These are phyloP conservation scores for Otus scops DNA, from an alignment of 2,797 vertebrate species.

Conservation along the genomic window DNA sequence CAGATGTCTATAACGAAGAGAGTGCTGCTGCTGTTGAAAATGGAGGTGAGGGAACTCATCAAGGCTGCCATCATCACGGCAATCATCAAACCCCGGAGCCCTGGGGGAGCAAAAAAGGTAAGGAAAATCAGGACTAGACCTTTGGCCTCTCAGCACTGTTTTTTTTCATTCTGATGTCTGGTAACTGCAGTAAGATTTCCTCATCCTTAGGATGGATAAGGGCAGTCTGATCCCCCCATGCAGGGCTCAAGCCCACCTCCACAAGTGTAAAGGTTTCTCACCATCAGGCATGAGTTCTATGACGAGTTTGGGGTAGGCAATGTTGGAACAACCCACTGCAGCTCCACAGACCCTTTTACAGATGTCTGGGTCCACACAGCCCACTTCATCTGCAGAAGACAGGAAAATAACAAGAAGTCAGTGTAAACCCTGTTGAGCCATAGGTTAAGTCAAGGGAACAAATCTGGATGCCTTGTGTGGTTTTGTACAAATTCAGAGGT, in stretches of 20 bases:
- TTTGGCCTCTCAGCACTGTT: not conserved
- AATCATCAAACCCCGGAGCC: conserved; percentile 93
- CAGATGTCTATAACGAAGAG: conserved; percentile 93
- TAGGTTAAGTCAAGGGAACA: not conserved
- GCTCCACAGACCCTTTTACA: conserved; percentile 85
- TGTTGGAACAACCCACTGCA: conserved; percentile 91
- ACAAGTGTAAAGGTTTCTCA: conserved; percentile 52
- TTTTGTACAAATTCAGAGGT: not conserved
- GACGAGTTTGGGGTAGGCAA: conserved; percentile 92
- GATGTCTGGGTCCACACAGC: conserved; percentile 86
- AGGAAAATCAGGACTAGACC: not conserved
- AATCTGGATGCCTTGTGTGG: not conserved
- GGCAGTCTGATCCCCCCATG: fast-evolving
- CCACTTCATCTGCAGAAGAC: conserved; percentile 85
- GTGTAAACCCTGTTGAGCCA: not conserved
- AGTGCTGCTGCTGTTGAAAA: conserved; percentile 96
- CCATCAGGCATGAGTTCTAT: conserved; percentile 85
- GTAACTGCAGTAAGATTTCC: not conserved
- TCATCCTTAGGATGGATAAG: not conserved
- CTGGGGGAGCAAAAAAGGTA: conserved; percentile 61
- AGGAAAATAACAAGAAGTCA: not conserved
- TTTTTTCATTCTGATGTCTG: not conserved
- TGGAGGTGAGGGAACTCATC: conserved; percentile 96
- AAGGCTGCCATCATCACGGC: conserved; percentile 93
- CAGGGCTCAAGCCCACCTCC: not conserved